Base-by-base conservation (phyloP, 2,797 vertebrate species). In the Pipistrellus kuhlii region DNA sequence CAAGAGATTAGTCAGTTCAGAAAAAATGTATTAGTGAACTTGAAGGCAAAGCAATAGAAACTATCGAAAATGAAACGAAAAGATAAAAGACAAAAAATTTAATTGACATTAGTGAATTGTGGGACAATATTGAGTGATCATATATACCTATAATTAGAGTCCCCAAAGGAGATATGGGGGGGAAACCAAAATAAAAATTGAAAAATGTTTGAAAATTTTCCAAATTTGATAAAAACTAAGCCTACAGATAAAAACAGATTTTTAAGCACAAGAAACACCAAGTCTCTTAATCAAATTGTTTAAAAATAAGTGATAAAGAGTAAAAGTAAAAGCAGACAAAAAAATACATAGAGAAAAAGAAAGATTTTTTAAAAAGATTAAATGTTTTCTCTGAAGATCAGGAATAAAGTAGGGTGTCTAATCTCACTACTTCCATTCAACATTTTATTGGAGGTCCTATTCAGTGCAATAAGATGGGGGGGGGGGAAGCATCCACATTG, bases 201-300 rank as follows among this genome's bases (percentile, higher is more conserved):
- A 81, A 85, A 88, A 93, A 62, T 53, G 25, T 46, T 3, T 91
- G 48, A 55, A 85, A 91, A 44, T 15, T 27, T 69, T 84, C n/a
- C 64, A 90, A 46, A 94, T 48, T 75, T 44, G 25, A 86, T 83
- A 18, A 88, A 92, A 92, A 92, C n/a, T 68, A 86, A 75, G 21
- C 25, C 38, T 15, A 68, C 10, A 85, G 23, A 92, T 27, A 20
- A 80, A 30, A 80, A 62, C 21, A 2, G 76, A 94, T 32, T 14
- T n/a, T 15, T 66, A 91, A 72, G 14, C 35, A 81, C 14, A 64
- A 90, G 77, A 90, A 92, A 80, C 23, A 86, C 1, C 8, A 57
- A 53, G n/a, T 73, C 44, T 94, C 71, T 92, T 57, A 90, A 72
- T 35, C 53, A 59, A 92, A 90, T 11, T 75, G 48, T 66, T 87